Conservation (phyloP, 2,888 invertebrate genomes). For the Dynastes hyllus region DNA sequence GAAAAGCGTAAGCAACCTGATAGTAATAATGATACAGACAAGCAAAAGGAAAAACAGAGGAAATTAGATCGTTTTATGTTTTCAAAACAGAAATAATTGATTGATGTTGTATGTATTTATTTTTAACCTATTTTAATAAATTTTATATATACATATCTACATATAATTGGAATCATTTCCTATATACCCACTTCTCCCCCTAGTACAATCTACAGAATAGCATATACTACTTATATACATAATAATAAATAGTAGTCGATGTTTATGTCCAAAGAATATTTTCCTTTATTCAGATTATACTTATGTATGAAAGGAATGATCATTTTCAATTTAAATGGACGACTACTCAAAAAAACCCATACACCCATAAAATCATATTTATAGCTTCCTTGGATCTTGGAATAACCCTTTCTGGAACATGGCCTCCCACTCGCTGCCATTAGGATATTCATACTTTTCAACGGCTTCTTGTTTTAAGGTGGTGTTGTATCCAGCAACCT, state of each 20-base stretch:
- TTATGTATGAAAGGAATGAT: neutral
- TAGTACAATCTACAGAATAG: neutral
- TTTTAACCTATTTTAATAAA: slow-evolving; percentile 34
- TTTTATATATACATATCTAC: slow-evolving; percentile 14
- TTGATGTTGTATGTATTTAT: slow-evolving; percentile 38
- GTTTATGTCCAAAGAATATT: neutral
- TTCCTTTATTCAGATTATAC: neutral
- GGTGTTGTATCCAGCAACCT: slow-evolving; percentile 87
- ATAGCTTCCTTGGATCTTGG: slow-evolving; percentile 69
- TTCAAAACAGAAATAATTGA: slow-evolving; percentile 58
- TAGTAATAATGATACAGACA: slow-evolving; percentile 63
- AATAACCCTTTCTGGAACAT: slow-evolving; percentile 78
- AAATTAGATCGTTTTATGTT: slow-evolving; percentile 71
- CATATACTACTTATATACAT: neutral
- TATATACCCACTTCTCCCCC: slow-evolving; percentile 12
- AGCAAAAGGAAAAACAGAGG: slow-evolving; percentile 70
- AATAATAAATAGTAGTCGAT: neutral
- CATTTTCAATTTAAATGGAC: too few species aligned
- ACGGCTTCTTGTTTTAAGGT: slow-evolving; percentile 82
- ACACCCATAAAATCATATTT: neutral
- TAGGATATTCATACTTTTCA: slow-evolving; percentile 82
- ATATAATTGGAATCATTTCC: slow-evolving; percentile 12
- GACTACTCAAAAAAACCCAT: too few species aligned
- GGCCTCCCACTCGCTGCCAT: slow-evolving; percentile 84
- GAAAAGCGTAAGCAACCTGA: slow-evolving; percentile 67